phyloP scores from a whole-genome alignment of 2,113 vertebrate genomes.

The Vidua chalybeata region DNA sequence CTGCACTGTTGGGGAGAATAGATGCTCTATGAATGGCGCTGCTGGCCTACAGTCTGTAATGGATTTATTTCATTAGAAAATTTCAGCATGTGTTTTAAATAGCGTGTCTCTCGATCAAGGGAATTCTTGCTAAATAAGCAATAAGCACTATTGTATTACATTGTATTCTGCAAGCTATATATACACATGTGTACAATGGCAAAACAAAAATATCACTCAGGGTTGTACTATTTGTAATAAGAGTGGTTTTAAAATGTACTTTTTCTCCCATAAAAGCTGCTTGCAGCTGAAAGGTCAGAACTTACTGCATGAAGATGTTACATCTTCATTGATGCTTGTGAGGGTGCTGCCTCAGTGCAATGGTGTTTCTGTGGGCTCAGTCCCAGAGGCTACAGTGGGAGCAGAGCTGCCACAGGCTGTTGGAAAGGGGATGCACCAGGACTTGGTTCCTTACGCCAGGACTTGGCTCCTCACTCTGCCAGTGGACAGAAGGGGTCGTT shows the following conservation, averaged over 20 bases:
- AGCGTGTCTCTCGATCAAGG: background rate
- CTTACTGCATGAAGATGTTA: background rate
- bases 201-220: conserved; percentile 12
- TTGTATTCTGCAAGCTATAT: conserved; percentile 44
- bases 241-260: background rate
- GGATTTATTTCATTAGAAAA: background rate
- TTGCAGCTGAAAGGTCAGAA: background rate
- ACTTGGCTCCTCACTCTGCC: background rate
- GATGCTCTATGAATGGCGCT: background rate
- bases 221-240: background rate
- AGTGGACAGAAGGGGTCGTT: background rate
- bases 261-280: background rate
- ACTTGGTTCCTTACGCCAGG: background rate
- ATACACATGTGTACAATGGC: background rate
- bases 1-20: background rate
- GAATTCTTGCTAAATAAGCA: conserved; percentile 7
- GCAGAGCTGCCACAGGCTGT: background rate
- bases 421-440: background rate
- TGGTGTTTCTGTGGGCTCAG: background rate
- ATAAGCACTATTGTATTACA: conserved; percentile 8
- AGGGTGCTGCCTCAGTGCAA: background rate
- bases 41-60: background rate
- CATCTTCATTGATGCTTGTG: rapidly evolving
- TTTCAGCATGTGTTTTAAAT: conserved; percentile 31
- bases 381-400: background rate